Percentiles rank a stretch among this genome's conserved stretches.
These are phyloP conservation scores for Fulica atra DNA, from an alignment of 2,113 vertebrate genomes.

Conservation along the genomic window DNA sequence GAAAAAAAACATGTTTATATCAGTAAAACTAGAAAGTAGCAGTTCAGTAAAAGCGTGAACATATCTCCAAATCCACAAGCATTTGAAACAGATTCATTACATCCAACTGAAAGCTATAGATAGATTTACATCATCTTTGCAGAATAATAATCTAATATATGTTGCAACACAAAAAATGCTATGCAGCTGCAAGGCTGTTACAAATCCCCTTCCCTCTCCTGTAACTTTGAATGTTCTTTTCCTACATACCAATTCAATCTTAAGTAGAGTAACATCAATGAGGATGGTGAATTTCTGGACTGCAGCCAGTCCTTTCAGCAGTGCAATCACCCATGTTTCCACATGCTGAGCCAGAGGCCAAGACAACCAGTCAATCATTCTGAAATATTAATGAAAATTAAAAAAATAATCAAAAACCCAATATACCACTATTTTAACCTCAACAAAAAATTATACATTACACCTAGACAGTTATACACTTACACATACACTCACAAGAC, in stretches of 20 bases:
- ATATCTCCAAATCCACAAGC: neutral
- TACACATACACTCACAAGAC: neutral
- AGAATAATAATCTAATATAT: neutral
- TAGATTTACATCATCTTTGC: neutral
- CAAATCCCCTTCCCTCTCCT: neutral
- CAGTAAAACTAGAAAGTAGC: neutral
- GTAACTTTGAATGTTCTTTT: neutral
- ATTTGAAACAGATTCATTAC: neutral
- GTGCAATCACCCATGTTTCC: slow-evolving; percentile 95
- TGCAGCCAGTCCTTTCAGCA: slow-evolving; percentile 93
- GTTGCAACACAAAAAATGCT: neutral
- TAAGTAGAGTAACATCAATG: slow-evolving; percentile 96
- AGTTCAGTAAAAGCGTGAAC: neutral
- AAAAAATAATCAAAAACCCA: rapidly evolving
- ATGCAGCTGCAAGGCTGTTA: neutral
- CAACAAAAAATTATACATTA: neutral
- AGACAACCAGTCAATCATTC: slow-evolving; percentile 99
- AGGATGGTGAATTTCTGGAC: slow-evolving; percentile 99
- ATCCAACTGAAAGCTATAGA: neutral
- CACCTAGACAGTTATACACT: neutral
- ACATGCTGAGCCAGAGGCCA: slow-evolving; percentile 97
- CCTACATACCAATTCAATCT: slow-evolving; percentile 92
- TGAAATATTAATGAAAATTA: slow-evolving; percentile 67
- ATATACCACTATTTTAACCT: neutral
- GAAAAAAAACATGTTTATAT: neutral